A percentile compares a stretch with the other conserved stretches of the same genome.
These are phyloP conservation scores for Heliconius himera DNA, from an alignment of 1,140 invertebrate species.

Conservation along the genomic window DNA sequence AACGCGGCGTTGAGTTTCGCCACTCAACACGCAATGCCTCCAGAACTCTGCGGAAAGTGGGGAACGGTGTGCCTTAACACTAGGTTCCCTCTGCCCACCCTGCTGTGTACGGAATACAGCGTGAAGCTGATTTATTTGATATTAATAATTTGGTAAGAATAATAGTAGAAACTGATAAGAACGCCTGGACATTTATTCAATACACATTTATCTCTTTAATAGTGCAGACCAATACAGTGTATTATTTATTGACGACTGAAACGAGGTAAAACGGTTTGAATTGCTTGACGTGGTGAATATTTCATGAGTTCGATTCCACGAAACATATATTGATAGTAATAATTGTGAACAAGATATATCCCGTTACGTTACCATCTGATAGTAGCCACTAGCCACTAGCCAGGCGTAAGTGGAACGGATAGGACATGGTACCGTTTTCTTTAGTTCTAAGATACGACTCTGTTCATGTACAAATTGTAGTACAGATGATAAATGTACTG, in stretches of 20 bases:
- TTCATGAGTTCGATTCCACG: constrained; percentile 42
- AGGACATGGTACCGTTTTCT: constrained; percentile 44
- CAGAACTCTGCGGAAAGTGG: too few species aligned
- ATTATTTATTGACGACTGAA: constrained; percentile 26
- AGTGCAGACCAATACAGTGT: background rate
- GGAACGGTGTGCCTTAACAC: too few species aligned
- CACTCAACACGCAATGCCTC: too few species aligned
- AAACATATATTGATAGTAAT: constrained; percentile 44
- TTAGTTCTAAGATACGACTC: constrained; percentile 35
- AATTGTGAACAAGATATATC: constrained; percentile 47
- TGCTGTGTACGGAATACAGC: too few species aligned
- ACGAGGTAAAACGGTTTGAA: constrained; percentile 20
- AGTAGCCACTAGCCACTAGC: constrained; percentile 6
- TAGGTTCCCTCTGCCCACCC: too few species aligned
- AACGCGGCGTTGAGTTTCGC: too few species aligned
- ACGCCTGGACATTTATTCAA: background rate
- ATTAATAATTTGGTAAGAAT: too few species aligned
- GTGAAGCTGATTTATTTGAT: too few species aligned
- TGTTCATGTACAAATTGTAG: constrained; percentile 28
- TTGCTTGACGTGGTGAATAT: constrained; percentile 39
- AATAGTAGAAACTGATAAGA: too few species aligned
- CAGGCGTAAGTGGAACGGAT: constrained; percentile 46
- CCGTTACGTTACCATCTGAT: constrained; percentile 48
- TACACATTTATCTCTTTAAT: background rate
- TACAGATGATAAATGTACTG: constrained; percentile 3